Base-by-base conservation (phyloP, 1,140 invertebrate species). In the Anadara kagoshimensis region DNA sequence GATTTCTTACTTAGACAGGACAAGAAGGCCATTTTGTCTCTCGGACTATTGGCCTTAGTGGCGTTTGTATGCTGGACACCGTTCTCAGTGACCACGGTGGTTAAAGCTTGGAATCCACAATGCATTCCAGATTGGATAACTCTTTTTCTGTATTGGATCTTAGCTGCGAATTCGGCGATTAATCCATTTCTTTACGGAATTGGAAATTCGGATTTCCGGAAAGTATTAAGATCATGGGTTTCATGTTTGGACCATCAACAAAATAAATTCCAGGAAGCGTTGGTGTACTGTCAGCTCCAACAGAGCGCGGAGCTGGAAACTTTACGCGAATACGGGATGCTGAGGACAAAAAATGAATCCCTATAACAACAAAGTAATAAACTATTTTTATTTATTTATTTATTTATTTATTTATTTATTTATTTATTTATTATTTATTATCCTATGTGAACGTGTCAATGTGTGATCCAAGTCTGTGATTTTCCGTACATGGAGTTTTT, bases 171-270 rank as follows among this genome's bases (percentile, higher is more conserved):
- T 66, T 79, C 85, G 0, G 78, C 79, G 2, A 72, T 86, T 5
- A 86, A 86, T 51, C 85, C 85, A 0, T 82, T 86, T 54, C 68
- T 86, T n/a, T 86, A 86, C 69, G 83, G 83, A 36, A 62, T 86
- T 14, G 78, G 84, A n/a, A 86, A 84, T 68, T 70, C 66, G 5
- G 83, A 84, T 71, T 83, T 85, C 56, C 72, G 81, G 20, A 77
- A 80, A 59, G 75, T 81, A n/a, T 63, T 83, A 5, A 73, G 69
- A 57, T 53, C 63, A 11, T 85, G 81, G 79, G 64, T 79, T 12
- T 53, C 53, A n/a, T 80, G 75, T 64, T 43, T 54, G 7, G 56
- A 68, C 5, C 47, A 71, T 0, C 57, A 73, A 45, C 59, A 56
- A 29, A 71, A 74, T 36, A 73, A 75, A 51, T 26, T 81, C 24